Evolutionary conservation across 1,140 invertebrate genomes (phyloP).

Genomic region (Ctenoplectra terminalis): DNA sequence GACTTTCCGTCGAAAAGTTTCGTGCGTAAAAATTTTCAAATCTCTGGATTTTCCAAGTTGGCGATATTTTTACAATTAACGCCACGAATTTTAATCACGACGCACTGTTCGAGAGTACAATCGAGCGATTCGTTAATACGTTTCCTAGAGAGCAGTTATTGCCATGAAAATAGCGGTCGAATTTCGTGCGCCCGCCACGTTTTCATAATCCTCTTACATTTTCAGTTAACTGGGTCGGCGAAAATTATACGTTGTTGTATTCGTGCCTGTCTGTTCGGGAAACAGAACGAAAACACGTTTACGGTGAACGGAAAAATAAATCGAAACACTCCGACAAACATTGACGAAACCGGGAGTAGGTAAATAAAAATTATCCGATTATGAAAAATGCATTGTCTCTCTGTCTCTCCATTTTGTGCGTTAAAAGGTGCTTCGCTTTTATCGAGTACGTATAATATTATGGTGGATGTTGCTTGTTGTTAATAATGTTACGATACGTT

Average conservation of each 20-base stretch:
- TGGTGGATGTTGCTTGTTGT: not conserved
- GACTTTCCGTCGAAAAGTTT: no score
- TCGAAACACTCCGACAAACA: constrained; percentile 7
- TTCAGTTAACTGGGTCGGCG: constrained; percentile 61
- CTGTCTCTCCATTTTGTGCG: not conserved
- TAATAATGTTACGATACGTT: not conserved
- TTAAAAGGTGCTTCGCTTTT: not conserved
- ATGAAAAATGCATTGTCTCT: not conserved
- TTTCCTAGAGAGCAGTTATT: not conserved
- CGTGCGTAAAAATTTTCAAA: not conserved
- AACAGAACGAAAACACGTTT: not conserved
- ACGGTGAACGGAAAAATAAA: constrained; percentile 13
- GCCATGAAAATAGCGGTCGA: constrained; percentile 6
- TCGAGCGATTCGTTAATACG: constrained; percentile 1
- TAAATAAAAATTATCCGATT: constrained; percentile 23
- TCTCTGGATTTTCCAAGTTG: not conserved
- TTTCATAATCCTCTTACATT: constrained; percentile 70
- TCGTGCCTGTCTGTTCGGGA: not conserved
- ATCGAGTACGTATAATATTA: not conserved
- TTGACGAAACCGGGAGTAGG: constrained; percentile 1
- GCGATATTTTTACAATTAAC: not conserved
- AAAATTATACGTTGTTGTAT: constrained; percentile 62
- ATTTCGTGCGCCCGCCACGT: constrained; percentile 21
- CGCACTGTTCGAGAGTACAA: no score
- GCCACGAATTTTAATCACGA: not conserved